phyloP scores from a whole-genome alignment of 2,113 vertebrate genomes.

The Cettia cetti region DNA sequence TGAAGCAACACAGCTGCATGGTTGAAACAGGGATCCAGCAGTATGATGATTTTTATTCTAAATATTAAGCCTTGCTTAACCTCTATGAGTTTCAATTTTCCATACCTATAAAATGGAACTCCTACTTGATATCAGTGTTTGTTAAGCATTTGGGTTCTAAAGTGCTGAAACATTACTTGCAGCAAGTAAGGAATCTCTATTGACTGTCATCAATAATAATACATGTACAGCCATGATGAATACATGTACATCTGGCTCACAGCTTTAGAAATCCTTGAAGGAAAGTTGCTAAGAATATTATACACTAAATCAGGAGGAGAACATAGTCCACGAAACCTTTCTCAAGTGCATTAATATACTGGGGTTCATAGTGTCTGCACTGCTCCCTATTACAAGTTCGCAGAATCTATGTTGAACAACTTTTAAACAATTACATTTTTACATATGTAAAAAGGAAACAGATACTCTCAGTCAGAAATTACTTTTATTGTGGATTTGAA shows the following conservation, averaged over 20 bases:
- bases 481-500: conserved; percentile 53
- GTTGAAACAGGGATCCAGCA: background rate
- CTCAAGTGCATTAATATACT: background rate
- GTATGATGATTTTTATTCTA: background rate
- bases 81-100: background rate
- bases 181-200: background rate
- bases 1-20: background rate
- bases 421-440: background rate
- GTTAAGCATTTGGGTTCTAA: background rate
- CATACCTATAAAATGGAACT: background rate
- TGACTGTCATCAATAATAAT: background rate
- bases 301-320: background rate
- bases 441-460: conserved; percentile 41
- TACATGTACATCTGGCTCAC: background rate
- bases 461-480: conserved; percentile 49
- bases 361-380: background rate
- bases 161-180: background rate
- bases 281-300: background rate
- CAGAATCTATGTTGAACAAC: background rate
- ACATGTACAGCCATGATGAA: background rate
- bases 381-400: background rate
- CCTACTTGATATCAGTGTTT: background rate
- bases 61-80: background rate
- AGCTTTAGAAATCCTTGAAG: conserved; percentile 27
- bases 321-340: background rate